phyloP scores from a whole-genome alignment of 2,113 vertebrate species.

The Apodemus sylvaticus region DNA sequence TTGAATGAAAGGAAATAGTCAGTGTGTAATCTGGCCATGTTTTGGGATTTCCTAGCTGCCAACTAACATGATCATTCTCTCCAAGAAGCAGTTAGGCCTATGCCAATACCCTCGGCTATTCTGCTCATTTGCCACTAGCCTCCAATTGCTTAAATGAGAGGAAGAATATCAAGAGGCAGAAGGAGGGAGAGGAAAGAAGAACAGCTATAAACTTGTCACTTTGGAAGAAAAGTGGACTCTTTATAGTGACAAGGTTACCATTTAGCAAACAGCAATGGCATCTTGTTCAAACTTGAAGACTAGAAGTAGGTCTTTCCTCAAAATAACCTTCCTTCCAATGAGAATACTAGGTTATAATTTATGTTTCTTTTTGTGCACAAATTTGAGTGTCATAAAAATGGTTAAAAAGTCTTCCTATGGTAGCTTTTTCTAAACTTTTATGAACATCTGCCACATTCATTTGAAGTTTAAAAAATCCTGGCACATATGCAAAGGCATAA shows the following conservation, averaged over 20 bases:
- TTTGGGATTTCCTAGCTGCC: conserved; percentile 75
- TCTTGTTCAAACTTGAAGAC: conserved; percentile 5
- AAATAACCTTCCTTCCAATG: conserved; percentile 64
- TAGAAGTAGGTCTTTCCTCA: conserved; percentile 64
- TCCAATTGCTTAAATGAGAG: conserved; percentile 65
- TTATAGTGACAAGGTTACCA: conserved; percentile 28
- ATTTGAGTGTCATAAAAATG: conserved; percentile 83
- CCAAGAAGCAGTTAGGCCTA: conserved; percentile 75
- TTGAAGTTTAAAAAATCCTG: conserved; percentile 85
- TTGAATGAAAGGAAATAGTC: conserved; percentile 67
- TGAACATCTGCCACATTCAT: conserved; percentile 84
- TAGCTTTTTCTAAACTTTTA: conserved; percentile 85
- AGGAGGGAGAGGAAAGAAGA: conserved; percentile 35
- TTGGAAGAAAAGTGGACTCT: conserved; percentile 17
- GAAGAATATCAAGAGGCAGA: conserved; percentile 65
- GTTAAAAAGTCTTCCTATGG: conserved; percentile 84
- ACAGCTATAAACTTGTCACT: conserved; percentile 54
- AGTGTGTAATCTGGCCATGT: conserved; percentile 66
- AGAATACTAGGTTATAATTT: conserved; percentile 73
- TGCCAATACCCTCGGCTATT: conserved; percentile 72
- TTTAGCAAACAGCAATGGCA: background rate
- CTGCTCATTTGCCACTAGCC: conserved; percentile 68
- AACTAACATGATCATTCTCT: conserved; percentile 76
- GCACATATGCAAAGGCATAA: conserved; percentile 85
- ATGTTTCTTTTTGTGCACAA: conserved; percentile 77